A percentile compares a stretch with the other conserved stretches of the same genome.
phyloP scores from a whole-genome alignment of 2,797 vertebrate genomes.

The Lates japonicus region DNA sequence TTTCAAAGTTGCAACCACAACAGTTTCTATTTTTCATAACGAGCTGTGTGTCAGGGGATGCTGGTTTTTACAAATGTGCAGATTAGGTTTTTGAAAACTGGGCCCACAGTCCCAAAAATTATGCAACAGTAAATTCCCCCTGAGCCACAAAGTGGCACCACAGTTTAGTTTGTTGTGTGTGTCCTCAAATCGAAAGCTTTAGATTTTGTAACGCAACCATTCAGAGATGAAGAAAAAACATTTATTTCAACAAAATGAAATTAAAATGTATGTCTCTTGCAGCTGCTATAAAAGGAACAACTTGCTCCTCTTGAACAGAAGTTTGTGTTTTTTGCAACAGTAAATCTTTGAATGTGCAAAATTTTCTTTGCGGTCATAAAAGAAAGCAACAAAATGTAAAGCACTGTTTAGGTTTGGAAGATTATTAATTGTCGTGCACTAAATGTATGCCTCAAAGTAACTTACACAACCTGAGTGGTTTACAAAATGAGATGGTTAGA shows the following conservation, averaged over 20 bases:
- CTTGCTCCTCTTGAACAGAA: not conserved
- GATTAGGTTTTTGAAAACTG: not conserved
- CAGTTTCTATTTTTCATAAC: too few relatives aligned
- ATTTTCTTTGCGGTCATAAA: too few relatives aligned
- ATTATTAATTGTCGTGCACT: too few relatives aligned
- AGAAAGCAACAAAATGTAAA: too few relatives aligned
- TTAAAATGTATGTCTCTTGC: not conserved
- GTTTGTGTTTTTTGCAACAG: too few relatives aligned
- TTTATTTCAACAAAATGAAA: too few relatives aligned
- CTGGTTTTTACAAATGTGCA: not conserved
- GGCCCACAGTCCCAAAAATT: not conserved
- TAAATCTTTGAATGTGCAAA: not conserved
- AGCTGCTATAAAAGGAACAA: not conserved
- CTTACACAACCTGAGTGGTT: too few relatives aligned
- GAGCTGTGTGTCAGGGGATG: not conserved
- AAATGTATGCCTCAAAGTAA: too few relatives aligned
- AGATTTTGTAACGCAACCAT: not conserved
- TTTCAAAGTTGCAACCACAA: too few relatives aligned
- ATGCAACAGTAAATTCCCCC: not conserved
- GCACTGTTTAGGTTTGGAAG: too few relatives aligned
- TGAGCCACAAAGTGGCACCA: not conserved
- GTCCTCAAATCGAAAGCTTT: not conserved
- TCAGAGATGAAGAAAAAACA: not conserved
- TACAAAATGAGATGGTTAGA: too few relatives aligned
- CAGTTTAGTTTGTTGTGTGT: rapidly evolving